These are phyloP conservation scores for Pipa parva DNA, from an alignment of 2,113 vertebrate genomes.

Conservation along the genomic window DNA sequence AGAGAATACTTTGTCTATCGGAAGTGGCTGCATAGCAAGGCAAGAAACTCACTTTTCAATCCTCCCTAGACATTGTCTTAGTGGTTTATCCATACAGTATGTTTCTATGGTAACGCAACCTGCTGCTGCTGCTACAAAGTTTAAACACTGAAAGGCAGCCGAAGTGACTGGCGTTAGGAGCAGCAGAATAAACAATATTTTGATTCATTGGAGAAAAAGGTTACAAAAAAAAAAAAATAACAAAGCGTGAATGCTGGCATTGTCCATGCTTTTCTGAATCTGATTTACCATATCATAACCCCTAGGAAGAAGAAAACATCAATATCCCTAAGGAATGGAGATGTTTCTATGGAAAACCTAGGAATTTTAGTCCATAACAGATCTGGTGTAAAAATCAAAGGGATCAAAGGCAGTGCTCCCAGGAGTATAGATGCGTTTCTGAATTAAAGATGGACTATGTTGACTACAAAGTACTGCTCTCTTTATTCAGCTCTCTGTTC, in stretches of 20 bases:
- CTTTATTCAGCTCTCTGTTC: slow-evolving; percentile 66
- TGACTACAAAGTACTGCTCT: slow-evolving; percentile 84
- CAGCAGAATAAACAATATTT: slow-evolving; percentile 88
- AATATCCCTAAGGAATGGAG: slow-evolving; percentile 94
- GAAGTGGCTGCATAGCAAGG: slow-evolving; percentile 78
- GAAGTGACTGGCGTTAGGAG: slow-evolving; percentile 77
- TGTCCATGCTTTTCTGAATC: slow-evolving; percentile 86
- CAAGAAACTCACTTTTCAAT: slow-evolving; percentile 66
- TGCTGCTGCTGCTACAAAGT: slow-evolving; percentile 87
- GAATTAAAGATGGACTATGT: slow-evolving; percentile 87
- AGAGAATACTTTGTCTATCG: slow-evolving; percentile 77
- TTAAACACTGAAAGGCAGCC: slow-evolving; percentile 78
- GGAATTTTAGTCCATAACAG: slow-evolving; percentile 93
- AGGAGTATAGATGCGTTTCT: slow-evolving; percentile 72
- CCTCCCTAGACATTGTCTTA: slow-evolving; percentile 68
- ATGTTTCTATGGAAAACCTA: slow-evolving; percentile 98
- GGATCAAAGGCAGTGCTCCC: slow-evolving; percentile 87
- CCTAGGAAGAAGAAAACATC: slow-evolving; percentile 98
- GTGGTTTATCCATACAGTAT: slow-evolving; percentile 67
- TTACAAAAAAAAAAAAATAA: slow-evolving; percentile 61
- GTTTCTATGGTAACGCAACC: slow-evolving; percentile 81
- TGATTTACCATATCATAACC: slow-evolving; percentile 99
- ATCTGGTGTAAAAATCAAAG: slow-evolving; percentile 82
- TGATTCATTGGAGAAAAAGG: slow-evolving; percentile 80
- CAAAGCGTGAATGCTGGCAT: slow-evolving; percentile 80